Evolutionary conservation across 64 coral and sea anemone genomes (phyloP).

Genomic region (Montipora foliosa): DNA sequence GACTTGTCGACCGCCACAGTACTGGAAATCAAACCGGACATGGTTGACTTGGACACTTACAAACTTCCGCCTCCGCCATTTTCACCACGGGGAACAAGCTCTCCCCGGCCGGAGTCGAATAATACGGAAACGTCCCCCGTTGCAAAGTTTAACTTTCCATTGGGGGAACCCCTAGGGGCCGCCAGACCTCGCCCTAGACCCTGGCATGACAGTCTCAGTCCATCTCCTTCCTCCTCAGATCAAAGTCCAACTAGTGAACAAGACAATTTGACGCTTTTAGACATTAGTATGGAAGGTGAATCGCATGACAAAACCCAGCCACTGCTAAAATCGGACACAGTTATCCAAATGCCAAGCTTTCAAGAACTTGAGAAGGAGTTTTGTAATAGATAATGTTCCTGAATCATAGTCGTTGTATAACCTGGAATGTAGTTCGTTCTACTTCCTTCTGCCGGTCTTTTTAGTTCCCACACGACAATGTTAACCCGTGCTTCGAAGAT

Average conservation of each 20-base stretch:
- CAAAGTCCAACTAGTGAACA: constrained; percentile 56
- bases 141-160: constrained; percentile 16
- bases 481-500: background rate
- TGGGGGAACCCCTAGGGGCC: constrained; percentile 19
- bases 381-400: background rate
- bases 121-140: constrained; percentile 18
- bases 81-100: constrained; percentile 60
- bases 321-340: constrained; percentile 66
- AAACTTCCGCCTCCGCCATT: constrained; percentile 78
- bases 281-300: constrained; percentile 81
- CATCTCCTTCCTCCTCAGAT: constrained; percentile 60
- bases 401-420: background rate
- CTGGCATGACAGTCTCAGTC: constrained; percentile 61
- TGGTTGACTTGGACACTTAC: constrained; percentile 34
- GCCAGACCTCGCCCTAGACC: constrained; percentile 56
- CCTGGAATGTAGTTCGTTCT: background rate
- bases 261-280: constrained; percentile 81
- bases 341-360: constrained; percentile 58
- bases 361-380: constrained; percentile 88
- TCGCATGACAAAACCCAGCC: constrained; percentile 77
- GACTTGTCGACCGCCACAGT: constrained; percentile 22
- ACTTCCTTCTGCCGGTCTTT: background rate
- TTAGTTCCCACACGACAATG: background rate
- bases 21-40: constrained; percentile 17
- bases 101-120: constrained; percentile 65